Percentiles rank a stretch among this genome's conserved stretches.
Evolutionary conservation across 1,140 invertebrate genomes (phyloP).

Genomic region (Hyposmocoma kahamanoa): DNA sequence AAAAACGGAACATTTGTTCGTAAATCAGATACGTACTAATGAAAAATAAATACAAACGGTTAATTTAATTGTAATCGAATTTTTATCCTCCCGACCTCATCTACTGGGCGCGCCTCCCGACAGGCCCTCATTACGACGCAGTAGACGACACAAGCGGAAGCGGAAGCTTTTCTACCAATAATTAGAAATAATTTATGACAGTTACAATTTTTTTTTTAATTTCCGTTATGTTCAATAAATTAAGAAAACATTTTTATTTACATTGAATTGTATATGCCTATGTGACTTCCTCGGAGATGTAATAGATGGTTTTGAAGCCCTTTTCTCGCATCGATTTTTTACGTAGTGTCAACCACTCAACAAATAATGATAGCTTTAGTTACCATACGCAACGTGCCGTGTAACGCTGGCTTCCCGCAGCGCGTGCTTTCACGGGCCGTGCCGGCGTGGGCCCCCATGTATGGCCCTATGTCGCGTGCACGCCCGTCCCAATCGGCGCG

Average conservation of each 20-base stretch:
- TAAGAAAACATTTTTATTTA: not conserved
- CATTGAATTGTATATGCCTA: not conserved
- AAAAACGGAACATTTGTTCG: not conserved
- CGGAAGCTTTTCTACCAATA: slow-evolving; percentile 2
- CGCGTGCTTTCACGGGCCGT: too few relatives aligned
- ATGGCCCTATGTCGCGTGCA: too few relatives aligned
- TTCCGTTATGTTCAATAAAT: not conserved
- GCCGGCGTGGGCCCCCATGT: too few relatives aligned
- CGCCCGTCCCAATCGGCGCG: too few relatives aligned
- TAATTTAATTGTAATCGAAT: slow-evolving; percentile 70
- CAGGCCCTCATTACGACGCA: slow-evolving; percentile 28
- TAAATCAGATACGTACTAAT: slow-evolving; percentile 46
- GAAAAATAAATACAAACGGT: slow-evolving; percentile 61
- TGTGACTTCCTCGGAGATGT: not conserved
- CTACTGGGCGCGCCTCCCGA: slow-evolving; percentile 44
- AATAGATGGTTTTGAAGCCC: not conserved
- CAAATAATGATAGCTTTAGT: too few relatives aligned
- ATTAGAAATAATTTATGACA: not conserved
- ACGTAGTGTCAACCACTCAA: not conserved
- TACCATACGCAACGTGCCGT: too few relatives aligned
- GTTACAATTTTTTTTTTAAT: not conserved
- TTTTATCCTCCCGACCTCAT: slow-evolving; percentile 60
- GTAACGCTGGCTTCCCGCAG: too few relatives aligned
- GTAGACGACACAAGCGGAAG: slow-evolving; percentile 21
- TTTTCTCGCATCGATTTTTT: not conserved